These are phyloP conservation scores for Serinus canaria DNA, from an alignment of 2,113 vertebrate species.

Conservation along the genomic window DNA sequence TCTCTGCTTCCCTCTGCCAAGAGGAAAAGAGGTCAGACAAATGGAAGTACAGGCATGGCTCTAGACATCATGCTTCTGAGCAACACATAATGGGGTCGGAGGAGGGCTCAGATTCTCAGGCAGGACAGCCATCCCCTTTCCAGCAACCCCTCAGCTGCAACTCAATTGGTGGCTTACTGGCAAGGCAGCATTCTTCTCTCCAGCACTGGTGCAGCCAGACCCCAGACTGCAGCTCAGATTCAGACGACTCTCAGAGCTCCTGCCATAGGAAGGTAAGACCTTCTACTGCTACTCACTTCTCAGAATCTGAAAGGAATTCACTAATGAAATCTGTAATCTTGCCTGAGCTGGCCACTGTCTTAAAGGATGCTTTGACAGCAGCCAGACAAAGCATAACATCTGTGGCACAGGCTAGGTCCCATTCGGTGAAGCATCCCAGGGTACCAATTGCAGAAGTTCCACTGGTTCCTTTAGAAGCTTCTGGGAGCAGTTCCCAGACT, in stretches of 20 bases:
- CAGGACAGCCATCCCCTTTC: slow-evolving; percentile 43
- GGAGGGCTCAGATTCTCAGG: slow-evolving; percentile 61
- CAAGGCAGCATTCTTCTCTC: slow-evolving; percentile 29
- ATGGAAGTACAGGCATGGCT: slow-evolving; percentile 54
- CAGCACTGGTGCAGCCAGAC: slow-evolving; percentile 33
- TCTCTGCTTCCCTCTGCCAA: slow-evolving; percentile 36
- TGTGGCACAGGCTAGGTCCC: neutral
- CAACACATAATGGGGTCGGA: slow-evolving; percentile 11
- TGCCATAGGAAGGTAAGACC: slow-evolving; percentile 51
- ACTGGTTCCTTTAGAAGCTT: slow-evolving; percentile 5
- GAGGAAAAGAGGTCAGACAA: slow-evolving; percentile 22
- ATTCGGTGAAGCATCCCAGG: neutral
- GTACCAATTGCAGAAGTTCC: slow-evolving; percentile 18
- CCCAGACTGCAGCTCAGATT: slow-evolving; percentile 53
- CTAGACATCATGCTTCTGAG: slow-evolving; percentile 42
- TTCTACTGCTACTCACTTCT: slow-evolving; percentile 33
- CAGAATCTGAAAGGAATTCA: slow-evolving; percentile 39
- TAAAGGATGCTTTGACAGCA: slow-evolving; percentile 49
- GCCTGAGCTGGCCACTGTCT: slow-evolving; percentile 49
- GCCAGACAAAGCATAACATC: slow-evolving; percentile 20
- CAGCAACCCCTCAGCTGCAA: slow-evolving; percentile 14
- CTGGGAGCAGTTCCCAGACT: slow-evolving; percentile 1
- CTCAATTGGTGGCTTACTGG: neutral
- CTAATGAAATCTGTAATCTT: slow-evolving; percentile 49
- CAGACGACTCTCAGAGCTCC: slow-evolving; percentile 44